Base-by-base conservation (phyloP, 2,797 vertebrate species). In the Schizopygopsis pylzovi region DNA sequence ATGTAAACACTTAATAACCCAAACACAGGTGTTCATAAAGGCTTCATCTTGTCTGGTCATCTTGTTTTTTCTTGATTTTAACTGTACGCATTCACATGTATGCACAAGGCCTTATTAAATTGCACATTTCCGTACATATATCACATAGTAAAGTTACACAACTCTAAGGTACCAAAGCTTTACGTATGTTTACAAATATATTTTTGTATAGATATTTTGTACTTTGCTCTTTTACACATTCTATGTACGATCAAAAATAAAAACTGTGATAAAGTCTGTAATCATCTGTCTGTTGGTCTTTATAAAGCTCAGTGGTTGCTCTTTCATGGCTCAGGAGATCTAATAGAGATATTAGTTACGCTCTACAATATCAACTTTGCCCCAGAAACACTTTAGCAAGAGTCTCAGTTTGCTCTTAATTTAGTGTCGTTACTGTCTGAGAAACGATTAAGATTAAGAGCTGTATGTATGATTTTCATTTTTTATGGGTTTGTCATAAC, bases 161-260 rank as follows among this genome's bases (percentile, higher is more conserved):
- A 95, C 91, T 90, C 92, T 94, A 94, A 82, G 93, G 93, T 96
- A 96, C 95, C 96, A 96, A 96, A 96, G 95, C 86, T 93, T 93
- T 83, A 87, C 92, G 91, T 93, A 94, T 90, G 93, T 95, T 94
- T 95, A 95, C 92, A 94, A 91, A 90, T 95, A 92, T 96, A 94
- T 95, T 95, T 95, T 94, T 94, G 87, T 93, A 94, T 93, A 91
- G 90, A 83, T 89, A 89, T 94, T 95, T 94, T 94, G 81, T 93
- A 94, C 94, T 88, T 86, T 94, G 81, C 78, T 70, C 65, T 84
- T 88, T 86, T 86, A 54, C 68, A 77, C 67, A 86, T 80, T 71
- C 12, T 82, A 82, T 84, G 85, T 87, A 67, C 67, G 49, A 80
- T 88, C 65, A 78, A 82, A 37, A 85, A 87, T 87, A 77, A 67